These are phyloP conservation scores for Melospiza melodia DNA, from an alignment of 2,113 vertebrate genomes.

Conservation along the genomic window DNA sequence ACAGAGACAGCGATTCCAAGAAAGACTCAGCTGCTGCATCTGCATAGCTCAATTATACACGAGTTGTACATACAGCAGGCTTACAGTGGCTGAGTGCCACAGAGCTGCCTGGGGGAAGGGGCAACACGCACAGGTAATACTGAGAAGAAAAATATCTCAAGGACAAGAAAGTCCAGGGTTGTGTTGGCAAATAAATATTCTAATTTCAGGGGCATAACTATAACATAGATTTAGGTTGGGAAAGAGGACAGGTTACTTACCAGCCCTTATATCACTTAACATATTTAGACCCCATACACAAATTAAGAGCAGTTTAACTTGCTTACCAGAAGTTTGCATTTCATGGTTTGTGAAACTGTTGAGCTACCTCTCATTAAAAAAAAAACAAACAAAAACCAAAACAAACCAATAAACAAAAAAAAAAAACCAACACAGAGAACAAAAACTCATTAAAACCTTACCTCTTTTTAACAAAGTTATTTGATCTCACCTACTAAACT, in stretches of 20 bases:
- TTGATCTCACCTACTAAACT: background rate
- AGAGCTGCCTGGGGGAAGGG: background rate
- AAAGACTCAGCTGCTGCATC: background rate
- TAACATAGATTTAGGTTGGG: background rate
- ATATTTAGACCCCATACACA: background rate
- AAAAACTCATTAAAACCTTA: background rate
- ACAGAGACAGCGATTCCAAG: background rate
- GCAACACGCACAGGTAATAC: rapidly evolving
- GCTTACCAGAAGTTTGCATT: background rate
- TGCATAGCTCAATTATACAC: background rate
- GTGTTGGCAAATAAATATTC: background rate
- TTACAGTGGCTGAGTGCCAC: background rate
- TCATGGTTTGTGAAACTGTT: background rate
- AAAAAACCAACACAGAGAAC: background rate
- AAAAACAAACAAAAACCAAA: background rate
- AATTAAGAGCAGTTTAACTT: background rate
- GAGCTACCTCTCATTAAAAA: background rate
- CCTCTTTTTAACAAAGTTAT: background rate
- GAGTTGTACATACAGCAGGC: background rate
- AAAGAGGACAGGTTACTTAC: background rate
- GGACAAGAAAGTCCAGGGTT: background rate
- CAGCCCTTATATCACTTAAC: background rate
- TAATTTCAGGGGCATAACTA: background rate
- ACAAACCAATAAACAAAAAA: background rate
- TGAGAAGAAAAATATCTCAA: background rate